Conservation (phyloP, 2,113 vertebrate species). For the Columba livia region DNA sequence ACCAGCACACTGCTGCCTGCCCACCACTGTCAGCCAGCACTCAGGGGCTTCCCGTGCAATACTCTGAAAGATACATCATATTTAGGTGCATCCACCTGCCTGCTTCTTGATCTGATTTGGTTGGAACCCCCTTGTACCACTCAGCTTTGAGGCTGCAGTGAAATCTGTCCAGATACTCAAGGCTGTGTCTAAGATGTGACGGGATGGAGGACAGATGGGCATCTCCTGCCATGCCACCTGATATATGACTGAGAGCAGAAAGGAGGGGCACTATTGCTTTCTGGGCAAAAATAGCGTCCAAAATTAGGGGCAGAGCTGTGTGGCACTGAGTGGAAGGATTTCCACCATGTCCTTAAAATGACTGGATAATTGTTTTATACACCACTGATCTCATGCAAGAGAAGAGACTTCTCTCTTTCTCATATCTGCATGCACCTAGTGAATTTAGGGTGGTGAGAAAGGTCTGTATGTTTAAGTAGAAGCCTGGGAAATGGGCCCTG, state of each 20-base stretch:
- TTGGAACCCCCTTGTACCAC: neutral
- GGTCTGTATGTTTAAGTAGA: neutral
- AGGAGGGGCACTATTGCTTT: neutral
- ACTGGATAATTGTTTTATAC: neutral
- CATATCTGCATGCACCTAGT: neutral
- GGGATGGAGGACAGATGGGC: neutral
- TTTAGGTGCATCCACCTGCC: neutral
- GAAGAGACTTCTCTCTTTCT: neutral
- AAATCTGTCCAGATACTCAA: neutral
- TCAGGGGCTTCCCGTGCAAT: neutral
- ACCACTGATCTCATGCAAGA: neutral
- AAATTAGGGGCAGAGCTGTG: neutral
- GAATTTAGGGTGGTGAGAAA: neutral
- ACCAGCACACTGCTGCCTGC: neutral
- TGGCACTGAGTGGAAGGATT: neutral
- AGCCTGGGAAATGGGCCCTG: rapidly evolving
- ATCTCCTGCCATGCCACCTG: neutral
- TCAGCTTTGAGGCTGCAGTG: neutral
- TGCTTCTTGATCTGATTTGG: neutral
- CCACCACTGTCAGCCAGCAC: neutral
- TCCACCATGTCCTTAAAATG: neutral
- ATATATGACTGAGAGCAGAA: neutral
- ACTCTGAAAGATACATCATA: neutral
- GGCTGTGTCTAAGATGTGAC: neutral
- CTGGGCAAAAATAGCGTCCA: neutral